A percentile compares a stretch with the other conserved stretches of the same genome.
These are phyloP conservation scores for Xenopus petersii DNA, from an alignment of 2,797 vertebrate genomes.

Conservation along the genomic window DNA sequence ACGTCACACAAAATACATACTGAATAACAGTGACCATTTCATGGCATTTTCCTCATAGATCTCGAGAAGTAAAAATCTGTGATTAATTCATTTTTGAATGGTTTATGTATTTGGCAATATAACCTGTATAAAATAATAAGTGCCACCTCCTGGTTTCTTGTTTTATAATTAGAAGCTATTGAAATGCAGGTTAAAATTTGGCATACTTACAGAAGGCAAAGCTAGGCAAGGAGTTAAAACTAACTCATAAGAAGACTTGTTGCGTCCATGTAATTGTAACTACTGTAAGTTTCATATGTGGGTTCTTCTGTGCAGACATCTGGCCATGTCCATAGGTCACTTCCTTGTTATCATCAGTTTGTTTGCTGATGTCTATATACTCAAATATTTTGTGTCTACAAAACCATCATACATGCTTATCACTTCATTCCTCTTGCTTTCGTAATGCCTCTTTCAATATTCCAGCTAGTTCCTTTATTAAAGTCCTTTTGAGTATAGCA, in stretches of 20 bases:
- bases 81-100: constrained; percentile 2
- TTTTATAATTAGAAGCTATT: neutral
- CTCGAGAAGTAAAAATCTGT: constrained; percentile 4
- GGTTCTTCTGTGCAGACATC: neutral
- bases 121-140: constrained; percentile 8
- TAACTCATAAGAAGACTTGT: constrained; percentile 1
- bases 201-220: constrained; percentile 19
- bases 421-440: too few species aligned
- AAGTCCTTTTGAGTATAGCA: neutral
- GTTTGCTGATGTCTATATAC: neutral
- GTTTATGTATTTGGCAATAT: constrained; percentile 19
- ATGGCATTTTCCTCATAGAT: constrained; percentile 9
- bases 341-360: neutral
- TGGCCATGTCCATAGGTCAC: neutral
- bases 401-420: too few species aligned
- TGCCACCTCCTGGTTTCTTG: neutral
- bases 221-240: neutral
- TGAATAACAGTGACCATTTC: constrained; percentile 14
- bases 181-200: constrained; percentile 10
- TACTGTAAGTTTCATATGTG: constrained; percentile 2
- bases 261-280: constrained; percentile 6
- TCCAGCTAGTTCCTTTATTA: neutral
- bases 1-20: constrained; percentile 6
- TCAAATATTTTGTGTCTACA: neutral
- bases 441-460: too few species aligned